Base-by-base conservation (phyloP, 2,888 invertebrate genomes). In the Hydraecia micacea region DNA sequence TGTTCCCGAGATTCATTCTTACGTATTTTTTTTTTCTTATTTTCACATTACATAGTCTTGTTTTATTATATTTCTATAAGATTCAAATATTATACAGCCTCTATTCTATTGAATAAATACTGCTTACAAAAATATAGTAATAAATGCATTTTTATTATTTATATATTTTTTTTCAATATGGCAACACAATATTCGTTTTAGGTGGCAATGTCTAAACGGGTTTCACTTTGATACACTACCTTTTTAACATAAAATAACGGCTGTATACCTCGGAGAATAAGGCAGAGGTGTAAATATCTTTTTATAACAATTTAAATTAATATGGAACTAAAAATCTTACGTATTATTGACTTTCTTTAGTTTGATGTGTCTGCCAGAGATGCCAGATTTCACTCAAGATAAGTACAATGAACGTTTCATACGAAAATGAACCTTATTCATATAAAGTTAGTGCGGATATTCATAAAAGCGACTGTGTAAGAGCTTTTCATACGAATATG, bases 111-210 rank as follows among this genome's bases (percentile, higher is more conserved):
- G 81, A 87, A 88, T 88, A 91, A 89, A 92, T 90, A 93, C 86
- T 84, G 90, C 91, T 92, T 94, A 94, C 87, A 94, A 94, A 94
- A 94, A 94, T 94, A 94, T 93, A 91, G 91, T 92, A 92, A 91
- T 93, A 94, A 95, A 95, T 94, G 94, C 94, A 93, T 92, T 92
- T 91, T 87, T 80, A 75, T 89, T 87, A 89, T 84, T 84, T 75
- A 86, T 90, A 55, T 90, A 84, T 87, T 86, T 90, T 90, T 90
- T 87, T 90, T 89, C 80, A 83, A 85, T 91, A 93, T 93, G 93
- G 93, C 92, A 93, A 93, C 91, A 90, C 67, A 85, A 78, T 77
- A 78, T 86, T 85, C 79, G 79, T 79, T 86, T 85, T 79, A 75
- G 28, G 60, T 86, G 81, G 88, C 86, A 85, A 80, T 80, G 63